Evolutionary conservation across 2,113 vertebrate species (phyloP), one percentile per base, ranked within the genome.

Genomic region (Cariama cristata): DNA sequence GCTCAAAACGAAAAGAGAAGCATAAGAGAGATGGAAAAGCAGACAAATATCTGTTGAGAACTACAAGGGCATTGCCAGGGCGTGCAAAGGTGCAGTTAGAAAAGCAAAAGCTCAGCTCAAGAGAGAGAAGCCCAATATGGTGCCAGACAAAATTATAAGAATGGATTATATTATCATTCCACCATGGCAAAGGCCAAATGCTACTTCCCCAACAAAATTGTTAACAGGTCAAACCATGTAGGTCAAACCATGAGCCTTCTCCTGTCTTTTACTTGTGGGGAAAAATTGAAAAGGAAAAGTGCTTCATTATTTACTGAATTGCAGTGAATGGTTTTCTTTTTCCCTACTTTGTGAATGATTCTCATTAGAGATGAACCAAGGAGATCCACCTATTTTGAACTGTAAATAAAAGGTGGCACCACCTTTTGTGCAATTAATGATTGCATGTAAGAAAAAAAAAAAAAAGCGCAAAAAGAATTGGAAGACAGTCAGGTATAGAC

Each of bases 401-500:
- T 62, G 33, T 42, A 84, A 81, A 67, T 86, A 84, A 91, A 68
- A 94, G 33, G 66, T 76, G 16, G 14, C 5, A 73, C 26, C 0
- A 7, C 55, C 16, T 76, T 93, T 79, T 83, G 30, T 53, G 58
- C 26, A 93, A 56, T 67, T 86, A 84, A 59, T 52, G 55, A 60
- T 1, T 21, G 23, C 56, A 52, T 0, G 1, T 4, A 50, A 30
- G 9, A 1, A 1, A 2, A 12, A 45, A 8, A 20, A 53, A 14
- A 35, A 28, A 42, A 59, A 5, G 1, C 53, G 4, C 4, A 59
- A 79, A 38, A 63, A 49, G 2, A 73, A 49, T 35, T 75, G 73
- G 38, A 75, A 49, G 49, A 94, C 79, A 95, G 18, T 76, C 66
- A 59, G 81, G 74, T 45, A 96, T 42, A 97, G 89, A 80, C 74